Percentiles rank a stretch among this genome's conserved stretches.
These are phyloP conservation scores for Pseudomugil tenellus DNA, from an alignment of 2,797 vertebrate species.

Conservation along the genomic window DNA sequence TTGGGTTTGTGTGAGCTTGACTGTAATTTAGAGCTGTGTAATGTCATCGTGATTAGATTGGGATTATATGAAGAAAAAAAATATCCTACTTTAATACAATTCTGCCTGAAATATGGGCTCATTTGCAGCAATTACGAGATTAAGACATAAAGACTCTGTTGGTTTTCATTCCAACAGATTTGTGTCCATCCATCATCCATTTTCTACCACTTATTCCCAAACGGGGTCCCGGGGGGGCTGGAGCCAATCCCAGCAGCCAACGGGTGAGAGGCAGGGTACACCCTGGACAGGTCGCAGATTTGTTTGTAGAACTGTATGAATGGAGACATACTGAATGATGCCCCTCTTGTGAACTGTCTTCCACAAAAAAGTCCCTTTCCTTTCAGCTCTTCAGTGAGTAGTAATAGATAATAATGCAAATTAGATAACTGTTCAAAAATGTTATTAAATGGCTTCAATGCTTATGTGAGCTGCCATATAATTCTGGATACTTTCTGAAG, in stretches of 20 bases:
- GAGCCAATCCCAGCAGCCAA: no score
- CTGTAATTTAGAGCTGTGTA: slow-evolving; percentile 29
- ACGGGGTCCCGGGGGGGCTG: no score
- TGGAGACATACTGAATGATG: slow-evolving; percentile 5
- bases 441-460: not conserved
- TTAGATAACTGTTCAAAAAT: not conserved
- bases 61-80: slow-evolving; percentile 34
- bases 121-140: slow-evolving; percentile 46
- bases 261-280: no score
- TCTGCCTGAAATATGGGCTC: slow-evolving; percentile 29
- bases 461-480: not conserved
- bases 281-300: no score
- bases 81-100: slow-evolving; percentile 29
- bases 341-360: not conserved
- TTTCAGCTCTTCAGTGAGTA: not conserved
- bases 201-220: no score
- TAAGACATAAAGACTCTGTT: slow-evolving; percentile 17
- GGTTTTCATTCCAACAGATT: slow-evolving; percentile 1
- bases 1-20: slow-evolving; percentile 40
- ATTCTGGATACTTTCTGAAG: not conserved
- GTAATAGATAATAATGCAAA: not conserved
- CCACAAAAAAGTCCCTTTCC: slow-evolving; percentile 4
- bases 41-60: slow-evolving; percentile 42
- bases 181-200: no score
- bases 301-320: slow-evolving; percentile 3